Conservation (phyloP, 2,113 vertebrate genomes). For the Mustela lutreola region DNA sequence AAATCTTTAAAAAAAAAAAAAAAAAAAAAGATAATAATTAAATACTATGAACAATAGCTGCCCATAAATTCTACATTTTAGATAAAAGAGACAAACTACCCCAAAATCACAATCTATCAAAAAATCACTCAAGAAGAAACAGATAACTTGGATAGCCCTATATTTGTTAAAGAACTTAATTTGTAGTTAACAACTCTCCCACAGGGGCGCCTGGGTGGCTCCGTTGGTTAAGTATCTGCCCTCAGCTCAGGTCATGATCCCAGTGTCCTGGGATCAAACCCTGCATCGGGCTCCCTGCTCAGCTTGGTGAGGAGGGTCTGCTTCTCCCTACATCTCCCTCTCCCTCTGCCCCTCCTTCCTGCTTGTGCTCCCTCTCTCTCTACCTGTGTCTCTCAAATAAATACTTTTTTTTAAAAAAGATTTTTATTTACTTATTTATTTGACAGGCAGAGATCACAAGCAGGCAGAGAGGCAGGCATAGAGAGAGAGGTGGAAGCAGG, state of each 20-base stretch:
- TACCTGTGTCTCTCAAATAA: background rate
- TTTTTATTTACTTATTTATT: no score
- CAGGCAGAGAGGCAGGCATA: no score
- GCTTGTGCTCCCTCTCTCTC: background rate
- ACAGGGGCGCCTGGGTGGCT: background rate
- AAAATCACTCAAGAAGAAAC: background rate
- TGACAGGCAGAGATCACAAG: no score
- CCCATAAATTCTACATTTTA: background rate
- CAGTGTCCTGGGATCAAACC: background rate
- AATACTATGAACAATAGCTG: background rate
- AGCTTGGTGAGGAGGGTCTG: background rate
- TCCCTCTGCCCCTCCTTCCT: background rate
- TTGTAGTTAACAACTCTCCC: background rate
- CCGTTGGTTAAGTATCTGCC: background rate
- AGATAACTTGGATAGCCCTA: background rate
- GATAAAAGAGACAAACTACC: conserved; percentile 27
- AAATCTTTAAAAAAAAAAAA: no score
- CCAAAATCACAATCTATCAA: background rate
- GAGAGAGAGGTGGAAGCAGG: no score
- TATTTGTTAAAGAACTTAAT: conserved; percentile 16
- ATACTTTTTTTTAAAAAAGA: background rate
- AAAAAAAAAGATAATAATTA: background rate
- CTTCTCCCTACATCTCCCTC: background rate
- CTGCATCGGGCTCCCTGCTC: background rate
- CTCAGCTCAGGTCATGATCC: background rate